These are phyloP conservation scores for Ptychobarbus kaznakovi DNA, from an alignment of 2,797 vertebrate species.

Conservation along the genomic window DNA sequence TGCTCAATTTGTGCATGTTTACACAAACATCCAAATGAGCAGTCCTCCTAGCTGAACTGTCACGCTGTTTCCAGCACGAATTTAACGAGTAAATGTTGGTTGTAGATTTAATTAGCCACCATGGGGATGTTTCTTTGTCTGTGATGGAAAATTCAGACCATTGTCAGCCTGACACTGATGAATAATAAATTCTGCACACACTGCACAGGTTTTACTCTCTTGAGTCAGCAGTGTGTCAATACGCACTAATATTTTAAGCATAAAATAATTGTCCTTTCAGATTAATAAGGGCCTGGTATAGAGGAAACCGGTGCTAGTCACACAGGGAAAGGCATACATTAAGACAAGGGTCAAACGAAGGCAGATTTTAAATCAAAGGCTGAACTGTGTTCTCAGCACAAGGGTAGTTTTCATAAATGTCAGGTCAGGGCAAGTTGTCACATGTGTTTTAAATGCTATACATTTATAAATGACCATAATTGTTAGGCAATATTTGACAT, in stretches of 20 bases:
- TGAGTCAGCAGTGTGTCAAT: not conserved
- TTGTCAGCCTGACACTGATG: slow-evolving; percentile 44
- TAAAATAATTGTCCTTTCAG: slow-evolving; percentile 11
- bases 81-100: slow-evolving; percentile 53
- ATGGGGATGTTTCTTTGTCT: slow-evolving; percentile 48
- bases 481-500: not conserved
- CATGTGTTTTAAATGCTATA: not conserved
- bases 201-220: slow-evolving; percentile 27
- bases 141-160: slow-evolving; percentile 38
- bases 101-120: slow-evolving; percentile 54
- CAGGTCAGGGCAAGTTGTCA: not conserved
- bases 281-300: not conserved
- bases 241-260: slow-evolving; percentile 3
- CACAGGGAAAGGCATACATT: not conserved
- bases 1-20: slow-evolving; percentile 45
- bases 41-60: slow-evolving; percentile 46
- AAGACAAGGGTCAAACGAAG: slow-evolving; percentile 16
- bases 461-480: not conserved
- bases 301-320: not conserved
- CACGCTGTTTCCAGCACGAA: slow-evolving; percentile 50
- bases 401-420: slow-evolving; percentile 1
- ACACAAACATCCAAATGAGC: slow-evolving; percentile 53
- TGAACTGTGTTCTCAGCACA: slow-evolving; percentile 66
- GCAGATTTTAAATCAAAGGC: slow-evolving; percentile 18
- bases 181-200: slow-evolving; percentile 36